A percentile compares a stretch with the other conserved stretches of the same genome.
Evolutionary conservation across 2,113 vertebrate genomes (phyloP).

Genomic region (Corythornis madagascariensis): DNA sequence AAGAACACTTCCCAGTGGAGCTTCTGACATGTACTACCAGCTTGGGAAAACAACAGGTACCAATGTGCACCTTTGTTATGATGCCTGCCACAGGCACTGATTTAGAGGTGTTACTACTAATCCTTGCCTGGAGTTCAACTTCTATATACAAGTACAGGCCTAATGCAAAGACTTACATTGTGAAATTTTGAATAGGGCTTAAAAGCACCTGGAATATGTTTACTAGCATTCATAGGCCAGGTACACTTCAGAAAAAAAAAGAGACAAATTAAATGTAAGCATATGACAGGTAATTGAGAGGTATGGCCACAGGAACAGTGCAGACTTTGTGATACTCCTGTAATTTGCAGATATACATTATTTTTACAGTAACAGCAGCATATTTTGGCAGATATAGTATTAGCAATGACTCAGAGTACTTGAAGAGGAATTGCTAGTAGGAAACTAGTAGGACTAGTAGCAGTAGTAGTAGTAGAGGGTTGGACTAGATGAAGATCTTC

Average conservation of each 20-base stretch:
- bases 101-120: not conserved
- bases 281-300: not conserved
- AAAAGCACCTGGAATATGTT: not conserved
- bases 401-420: not conserved
- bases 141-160: not conserved
- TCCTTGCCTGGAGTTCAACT: not conserved
- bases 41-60: not conserved
- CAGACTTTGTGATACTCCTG: not conserved
- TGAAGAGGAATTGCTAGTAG: not conserved
- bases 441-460: not conserved
- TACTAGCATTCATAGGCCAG: not conserved
- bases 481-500: too few relatives aligned
- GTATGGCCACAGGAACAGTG: not conserved
- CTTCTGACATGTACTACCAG: not conserved
- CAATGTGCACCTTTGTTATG: not conserved
- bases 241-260: not conserved
- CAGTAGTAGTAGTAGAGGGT: too few relatives aligned
- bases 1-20: not conserved
- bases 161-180: not conserved
- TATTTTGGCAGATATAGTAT: not conserved
- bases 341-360: not conserved
- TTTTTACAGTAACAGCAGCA: not conserved
- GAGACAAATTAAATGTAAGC: not conserved
- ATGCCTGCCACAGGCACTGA: fast-evolving
- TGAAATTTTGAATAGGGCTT: not conserved